Base-by-base conservation (phyloP, 2,113 vertebrate species). In the Poeciliopsis prolifica region DNA sequence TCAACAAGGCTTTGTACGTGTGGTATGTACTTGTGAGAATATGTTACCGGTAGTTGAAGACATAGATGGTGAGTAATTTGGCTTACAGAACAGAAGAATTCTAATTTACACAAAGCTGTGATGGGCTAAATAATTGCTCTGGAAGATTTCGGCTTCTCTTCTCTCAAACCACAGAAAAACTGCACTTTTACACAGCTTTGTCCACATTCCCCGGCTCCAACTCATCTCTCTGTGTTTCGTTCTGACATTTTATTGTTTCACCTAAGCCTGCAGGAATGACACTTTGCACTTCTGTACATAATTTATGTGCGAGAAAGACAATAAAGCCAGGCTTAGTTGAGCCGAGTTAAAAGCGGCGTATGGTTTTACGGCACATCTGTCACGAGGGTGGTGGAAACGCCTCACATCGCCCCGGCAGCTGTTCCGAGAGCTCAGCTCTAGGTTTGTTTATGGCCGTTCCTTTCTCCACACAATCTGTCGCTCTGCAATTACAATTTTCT, bases 331-430 rank as follows among this genome's bases (percentile, higher is more conserved):
- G 24, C 37, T 37, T 22, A 44, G 40, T 67, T 67, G 14, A 10
- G 37, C 37, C 13, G 9, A 28, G 65, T 67, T 67, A 80, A 90
- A 86, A 86, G 74, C 63, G 74, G 70, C 61, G 42, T 40, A 29
- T 61, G 78, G 74, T 37, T 82, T 83, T 85, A 84, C 68, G 74
- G 86, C 91, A 88, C 91, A 92, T 93, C 92, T 93, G 91, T 90
- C 89, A 82, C 89, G 85, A 85, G 89, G 88, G 86, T 87, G 86
- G 84, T 88, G 74, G 79, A 91, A 93, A 93, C 87, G 88, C 66
- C 82, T 89, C 78, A 77, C 72, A 86, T 82, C 84, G 84, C 77
- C 78, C 63, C 71, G 68, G 68, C 88, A 89, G 86, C 89, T 88
- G 91, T 61, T 82, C 42, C 61, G 33, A 66, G 78, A 65, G 66